These are phyloP conservation scores for Ptychobarbus kaznakovi DNA, from an alignment of 2,797 vertebrate species.

Conservation along the genomic window DNA sequence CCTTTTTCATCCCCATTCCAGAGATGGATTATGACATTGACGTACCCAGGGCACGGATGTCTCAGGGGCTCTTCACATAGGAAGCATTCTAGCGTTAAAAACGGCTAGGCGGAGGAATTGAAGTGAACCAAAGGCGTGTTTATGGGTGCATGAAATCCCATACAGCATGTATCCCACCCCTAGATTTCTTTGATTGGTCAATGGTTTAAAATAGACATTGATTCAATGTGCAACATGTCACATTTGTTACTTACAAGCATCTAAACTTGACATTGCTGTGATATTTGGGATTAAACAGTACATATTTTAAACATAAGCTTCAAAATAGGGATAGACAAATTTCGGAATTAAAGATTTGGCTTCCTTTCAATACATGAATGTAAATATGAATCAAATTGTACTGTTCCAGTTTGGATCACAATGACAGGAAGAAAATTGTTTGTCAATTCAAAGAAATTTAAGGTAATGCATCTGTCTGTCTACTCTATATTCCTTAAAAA, in stretches of 20 bases:
- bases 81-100: constrained; percentile 27
- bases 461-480: not conserved
- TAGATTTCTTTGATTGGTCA: not conserved
- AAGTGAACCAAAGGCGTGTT: not conserved
- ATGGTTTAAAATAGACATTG: not conserved
- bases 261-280: not conserved
- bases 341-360: not conserved
- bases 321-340: not conserved
- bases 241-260: not conserved
- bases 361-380: not conserved
- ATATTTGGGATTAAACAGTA: not conserved
- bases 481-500: not conserved
- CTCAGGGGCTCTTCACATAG: not conserved
- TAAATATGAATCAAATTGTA: not conserved
- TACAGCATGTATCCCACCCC: not conserved
- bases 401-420: not conserved
- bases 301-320: not conserved
- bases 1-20: not conserved
- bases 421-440: not conserved
- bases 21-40: constrained; percentile 27
- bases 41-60: not conserved
- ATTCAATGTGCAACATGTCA: not conserved
- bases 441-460: not conserved
- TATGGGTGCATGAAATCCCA: constrained; percentile 15
- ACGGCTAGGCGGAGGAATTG: not conserved